A percentile compares a stretch with the other conserved stretches of the same genome.
phyloP scores from a whole-genome alignment of 2,888 invertebrate species.

The Sialis fuliginosa region DNA sequence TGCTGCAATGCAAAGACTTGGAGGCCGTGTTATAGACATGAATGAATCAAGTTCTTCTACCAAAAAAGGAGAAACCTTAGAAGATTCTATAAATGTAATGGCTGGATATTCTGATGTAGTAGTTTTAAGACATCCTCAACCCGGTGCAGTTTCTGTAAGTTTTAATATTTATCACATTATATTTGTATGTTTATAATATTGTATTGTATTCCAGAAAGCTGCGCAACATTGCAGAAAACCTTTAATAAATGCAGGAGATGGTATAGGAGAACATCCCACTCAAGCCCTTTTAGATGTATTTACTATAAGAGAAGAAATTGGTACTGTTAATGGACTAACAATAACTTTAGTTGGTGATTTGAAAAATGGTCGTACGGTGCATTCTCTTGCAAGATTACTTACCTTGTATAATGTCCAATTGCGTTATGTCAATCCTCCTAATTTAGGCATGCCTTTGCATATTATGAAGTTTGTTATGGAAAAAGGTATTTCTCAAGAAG shows the following conservation, averaged over 20 bases:
- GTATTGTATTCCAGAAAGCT: slow-evolving; percentile 40
- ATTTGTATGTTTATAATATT: slow-evolving; percentile 2
- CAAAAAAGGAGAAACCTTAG: slow-evolving; percentile 90
- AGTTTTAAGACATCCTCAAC: slow-evolving; percentile 84
- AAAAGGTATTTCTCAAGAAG: slow-evolving; percentile 63
- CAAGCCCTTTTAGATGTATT: slow-evolving; percentile 95
- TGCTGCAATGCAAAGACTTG: slow-evolving; percentile 91
- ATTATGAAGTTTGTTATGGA: slow-evolving; percentile 61
- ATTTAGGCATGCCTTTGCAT: slow-evolving; percentile 80
- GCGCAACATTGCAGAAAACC: slow-evolving; percentile 72
- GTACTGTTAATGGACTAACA: slow-evolving; percentile 92
- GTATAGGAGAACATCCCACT: slow-evolving; percentile 92
- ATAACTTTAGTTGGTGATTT: slow-evolving; percentile 98
- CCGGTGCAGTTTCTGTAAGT: slow-evolving; percentile 75
- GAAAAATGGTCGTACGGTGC: slow-evolving; percentile 95
- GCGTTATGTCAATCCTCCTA: slow-evolving; percentile 76
- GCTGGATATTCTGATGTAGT: slow-evolving; percentile 88
- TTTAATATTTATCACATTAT: not conserved
- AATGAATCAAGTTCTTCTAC: slow-evolving; percentile 83
- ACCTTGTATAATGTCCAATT: slow-evolving; percentile 88
- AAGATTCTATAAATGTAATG: slow-evolving; percentile 73
- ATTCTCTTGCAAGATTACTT: slow-evolving; percentile 84
- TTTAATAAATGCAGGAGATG: slow-evolving; percentile 96
- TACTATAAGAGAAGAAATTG: slow-evolving; percentile 96
- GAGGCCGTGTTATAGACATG: slow-evolving; percentile 82